Conservation (phyloP, 37 sponge, comb jelly and placozoan genomes). For the Ianthella basta region DNA sequence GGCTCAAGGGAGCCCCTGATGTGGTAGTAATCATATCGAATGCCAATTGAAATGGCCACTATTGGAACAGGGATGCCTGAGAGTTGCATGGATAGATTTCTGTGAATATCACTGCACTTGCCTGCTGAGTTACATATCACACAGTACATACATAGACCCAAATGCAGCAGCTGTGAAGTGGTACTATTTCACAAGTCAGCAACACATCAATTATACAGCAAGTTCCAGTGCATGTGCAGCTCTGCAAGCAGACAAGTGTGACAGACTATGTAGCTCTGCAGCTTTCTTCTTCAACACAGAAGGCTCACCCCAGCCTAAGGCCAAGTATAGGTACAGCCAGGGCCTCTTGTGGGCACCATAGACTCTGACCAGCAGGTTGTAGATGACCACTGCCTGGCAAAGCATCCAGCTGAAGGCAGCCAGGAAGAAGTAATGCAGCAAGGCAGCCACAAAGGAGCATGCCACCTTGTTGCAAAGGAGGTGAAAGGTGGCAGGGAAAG, state of each 20-base stretch:
- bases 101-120: too few relatives aligned
- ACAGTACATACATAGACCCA: too few relatives aligned
- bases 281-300: too few relatives aligned
- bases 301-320: slow-evolving; percentile 36
- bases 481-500: background rate
- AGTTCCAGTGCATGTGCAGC: too few relatives aligned
- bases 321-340: slow-evolving; percentile 26
- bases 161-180: too few relatives aligned
- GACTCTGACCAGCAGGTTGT: slow-evolving; percentile 44
- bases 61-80: slow-evolving; percentile 6
- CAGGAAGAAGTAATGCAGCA: slow-evolving; percentile 57
- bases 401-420: slow-evolving; percentile 60
- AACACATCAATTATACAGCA: too few relatives aligned
- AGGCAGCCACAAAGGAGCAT: slow-evolving; percentile 44
- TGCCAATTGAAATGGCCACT: background rate
- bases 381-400: slow-evolving; percentile 50
- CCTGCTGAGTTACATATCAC: too few relatives aligned
- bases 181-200: too few relatives aligned
- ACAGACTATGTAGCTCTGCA: too few relatives aligned
- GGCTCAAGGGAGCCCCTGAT: slow-evolving; percentile 8
- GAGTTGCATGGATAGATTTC: too few relatives aligned
- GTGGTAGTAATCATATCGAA: slow-evolving; percentile 1
- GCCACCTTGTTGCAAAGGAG: too few relatives aligned
- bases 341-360: slow-evolving; percentile 13
- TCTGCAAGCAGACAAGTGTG: too few relatives aligned